phyloP scores from a whole-genome alignment of 92 coral and sea anemone genomes.

The Palythoa caribaeorum region DNA sequence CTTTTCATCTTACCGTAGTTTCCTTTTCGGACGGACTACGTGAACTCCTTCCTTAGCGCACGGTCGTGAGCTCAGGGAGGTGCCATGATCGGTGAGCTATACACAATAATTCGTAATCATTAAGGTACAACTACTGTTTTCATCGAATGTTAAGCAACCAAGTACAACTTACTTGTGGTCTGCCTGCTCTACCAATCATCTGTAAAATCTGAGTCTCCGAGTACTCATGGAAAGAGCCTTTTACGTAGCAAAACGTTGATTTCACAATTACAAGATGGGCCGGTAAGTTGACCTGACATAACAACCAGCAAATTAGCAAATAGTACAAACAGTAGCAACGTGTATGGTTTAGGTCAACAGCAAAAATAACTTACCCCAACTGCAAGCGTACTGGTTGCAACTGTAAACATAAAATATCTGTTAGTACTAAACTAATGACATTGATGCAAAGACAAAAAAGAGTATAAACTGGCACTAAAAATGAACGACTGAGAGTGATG shows the following conservation, averaged over 20 bases:
- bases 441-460: neutral
- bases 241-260: constrained; percentile 91
- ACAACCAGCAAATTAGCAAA: neutral
- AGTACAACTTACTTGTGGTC: constrained; percentile 83
- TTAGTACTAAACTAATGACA: neutral
- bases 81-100: too few species aligned
- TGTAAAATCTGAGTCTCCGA: constrained; percentile 96
- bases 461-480: neutral
- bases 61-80: too few species aligned
- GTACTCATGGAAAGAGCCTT: constrained; percentile 92
- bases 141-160: neutral
- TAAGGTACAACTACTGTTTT: neutral
- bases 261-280: constrained; percentile 98
- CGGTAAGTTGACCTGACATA: constrained; percentile 88
- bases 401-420: constrained; percentile 57
- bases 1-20: too few species aligned
- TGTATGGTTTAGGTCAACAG: too few species aligned
- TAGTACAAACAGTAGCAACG: neutral
- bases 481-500: neutral
- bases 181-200: constrained; percentile 99
- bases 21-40: too few species aligned
- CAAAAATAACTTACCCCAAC: constrained; percentile 87
- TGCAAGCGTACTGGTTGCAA: constrained; percentile 98
- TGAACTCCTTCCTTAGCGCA: too few species aligned
- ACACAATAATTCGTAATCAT: too few species aligned